Percentiles rank a stretch among this genome's conserved stretches.
These are phyloP conservation scores for Brenthis daphne DNA, from an alignment of 2,888 invertebrate genomes.

Conservation along the genomic window DNA sequence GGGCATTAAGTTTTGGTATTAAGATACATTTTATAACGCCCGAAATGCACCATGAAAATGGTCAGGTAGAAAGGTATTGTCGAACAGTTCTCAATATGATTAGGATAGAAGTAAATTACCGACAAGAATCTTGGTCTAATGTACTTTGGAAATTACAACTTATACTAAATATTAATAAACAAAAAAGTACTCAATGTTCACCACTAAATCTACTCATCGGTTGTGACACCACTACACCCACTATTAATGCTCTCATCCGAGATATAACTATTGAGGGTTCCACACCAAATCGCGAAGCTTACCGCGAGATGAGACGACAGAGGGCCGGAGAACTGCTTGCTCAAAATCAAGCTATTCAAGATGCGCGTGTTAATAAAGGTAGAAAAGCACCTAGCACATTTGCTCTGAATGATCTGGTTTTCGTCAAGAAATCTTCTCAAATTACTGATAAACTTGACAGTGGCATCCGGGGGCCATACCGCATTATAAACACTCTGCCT, in stretches of 20 bases:
- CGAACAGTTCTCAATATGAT: conserved; percentile 34
- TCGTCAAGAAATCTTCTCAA: too few species aligned
- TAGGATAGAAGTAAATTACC: conserved; percentile 24
- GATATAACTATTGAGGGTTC: conserved; percentile 21
- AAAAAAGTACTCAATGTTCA: conserved; percentile 26
- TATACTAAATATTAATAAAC: conserved; percentile 29
- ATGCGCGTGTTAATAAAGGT: conserved; percentile 27
- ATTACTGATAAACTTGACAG: conserved; percentile 37
- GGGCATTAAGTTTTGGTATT: conserved; percentile 25
- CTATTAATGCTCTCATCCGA: conserved; percentile 27
- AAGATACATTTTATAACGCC: conserved; percentile 32
- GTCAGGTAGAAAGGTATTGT: conserved; percentile 33
- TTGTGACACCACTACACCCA: conserved; percentile 28
- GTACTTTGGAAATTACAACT: conserved; percentile 27
- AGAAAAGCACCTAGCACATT: conserved; percentile 15
- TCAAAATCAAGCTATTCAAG: conserved; percentile 27
- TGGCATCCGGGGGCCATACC: conserved; percentile 39
- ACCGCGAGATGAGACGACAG: conserved; percentile 16
- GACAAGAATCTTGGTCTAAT: conserved; percentile 20
- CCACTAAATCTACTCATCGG: conserved; percentile 29
- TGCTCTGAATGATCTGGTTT: background rate
- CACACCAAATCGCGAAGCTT: conserved; percentile 25
- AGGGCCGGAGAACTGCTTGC: conserved; percentile 11
- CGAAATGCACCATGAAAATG: conserved; percentile 36
- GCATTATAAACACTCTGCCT: conserved; percentile 20